These are phyloP conservation scores for Aphidius gifuensis DNA, from an alignment of 1,140 invertebrate species.

Conservation along the genomic window DNA sequence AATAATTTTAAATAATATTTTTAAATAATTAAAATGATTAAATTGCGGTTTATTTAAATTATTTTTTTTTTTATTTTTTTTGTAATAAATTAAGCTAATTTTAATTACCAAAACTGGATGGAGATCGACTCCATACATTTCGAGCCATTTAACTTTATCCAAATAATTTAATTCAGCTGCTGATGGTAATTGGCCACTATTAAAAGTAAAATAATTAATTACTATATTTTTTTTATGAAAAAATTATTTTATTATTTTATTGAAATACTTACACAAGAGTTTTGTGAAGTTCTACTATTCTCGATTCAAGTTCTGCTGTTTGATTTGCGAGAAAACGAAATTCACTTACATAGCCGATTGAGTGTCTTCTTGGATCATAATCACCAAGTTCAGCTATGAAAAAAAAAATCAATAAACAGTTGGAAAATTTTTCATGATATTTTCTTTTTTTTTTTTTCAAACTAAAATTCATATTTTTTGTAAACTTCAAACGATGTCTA, in stretches of 20 bases:
- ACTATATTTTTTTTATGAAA: slow-evolving; percentile 21
- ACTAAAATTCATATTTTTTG: neutral
- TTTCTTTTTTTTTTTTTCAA: too few relatives aligned
- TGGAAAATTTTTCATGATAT: too few relatives aligned
- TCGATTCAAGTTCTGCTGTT: slow-evolving; percentile 83
- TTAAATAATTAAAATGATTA: slow-evolving; percentile 18
- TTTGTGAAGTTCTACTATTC: slow-evolving; percentile 87
- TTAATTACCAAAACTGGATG: slow-evolving; percentile 71
- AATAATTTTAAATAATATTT: slow-evolving; percentile 27
- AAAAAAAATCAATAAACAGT: slow-evolving; percentile 24
- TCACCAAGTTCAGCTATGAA: slow-evolving; percentile 94
- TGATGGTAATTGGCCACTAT: slow-evolving; percentile 67
- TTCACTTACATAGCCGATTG: slow-evolving; percentile 91
- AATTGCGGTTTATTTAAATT: slow-evolving; percentile 1
- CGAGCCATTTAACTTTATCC: slow-evolving; percentile 79
- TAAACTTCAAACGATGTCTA: too few relatives aligned
- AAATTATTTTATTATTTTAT: slow-evolving; percentile 1
- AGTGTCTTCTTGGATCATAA: slow-evolving; percentile 87
- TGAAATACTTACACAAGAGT: slow-evolving; percentile 69
- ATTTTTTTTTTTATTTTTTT: neutral
- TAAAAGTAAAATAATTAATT: slow-evolving; percentile 37
- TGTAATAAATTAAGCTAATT: neutral
- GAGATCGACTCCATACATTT: slow-evolving; percentile 81
- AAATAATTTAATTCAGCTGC: slow-evolving; percentile 72
- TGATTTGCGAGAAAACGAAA: slow-evolving; percentile 94